Percentiles rank a stretch among this genome's conserved stretches.
These are phyloP conservation scores for Pyrocoelia pectoralis DNA, from an alignment of 2,888 invertebrate genomes.

Conservation along the genomic window DNA sequence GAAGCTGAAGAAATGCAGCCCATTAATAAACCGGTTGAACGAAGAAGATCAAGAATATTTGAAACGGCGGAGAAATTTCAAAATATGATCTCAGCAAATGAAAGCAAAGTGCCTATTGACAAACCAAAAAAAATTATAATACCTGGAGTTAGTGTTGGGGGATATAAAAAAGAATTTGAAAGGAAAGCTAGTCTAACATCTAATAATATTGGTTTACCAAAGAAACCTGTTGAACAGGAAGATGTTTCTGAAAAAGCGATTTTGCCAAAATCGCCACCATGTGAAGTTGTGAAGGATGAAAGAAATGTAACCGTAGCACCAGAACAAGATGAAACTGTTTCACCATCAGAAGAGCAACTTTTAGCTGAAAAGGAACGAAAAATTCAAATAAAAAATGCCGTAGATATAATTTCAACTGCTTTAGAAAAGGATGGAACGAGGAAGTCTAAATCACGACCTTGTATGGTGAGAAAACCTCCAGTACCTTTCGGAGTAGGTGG, in stretches of 20 bases:
- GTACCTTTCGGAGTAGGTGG: slow-evolving; percentile 68
- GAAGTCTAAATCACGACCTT: slow-evolving; percentile 60
- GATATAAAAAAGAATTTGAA: slow-evolving; percentile 87
- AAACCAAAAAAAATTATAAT: slow-evolving; percentile 85
- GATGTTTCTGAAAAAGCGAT: slow-evolving; percentile 41
- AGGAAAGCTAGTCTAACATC: slow-evolving; percentile 73
- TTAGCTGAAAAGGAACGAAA: slow-evolving; percentile 59
- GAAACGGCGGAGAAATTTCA: slow-evolving; percentile 77
- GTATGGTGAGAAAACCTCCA: slow-evolving; percentile 67
- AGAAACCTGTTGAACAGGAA: slow-evolving; percentile 41
- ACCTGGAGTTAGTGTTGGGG: slow-evolving; percentile 83
- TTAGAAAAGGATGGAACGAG: slow-evolving; percentile 62
- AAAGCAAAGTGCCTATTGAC: slow-evolving; percentile 52
- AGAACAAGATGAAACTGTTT: slow-evolving; percentile 4
- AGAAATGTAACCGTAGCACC: slow-evolving; percentile 8
- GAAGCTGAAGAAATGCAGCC: slow-evolving; percentile 44
- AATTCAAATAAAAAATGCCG: slow-evolving; percentile 70
- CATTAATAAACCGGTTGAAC: slow-evolving; percentile 63
- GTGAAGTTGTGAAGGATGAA: slow-evolving; percentile 45
- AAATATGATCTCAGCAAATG: slow-evolving; percentile 60
- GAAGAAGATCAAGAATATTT: slow-evolving; percentile 72
- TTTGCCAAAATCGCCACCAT: too few species aligned
- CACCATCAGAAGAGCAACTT: slow-evolving; percentile 30
- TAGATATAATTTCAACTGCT: slow-evolving; percentile 77
- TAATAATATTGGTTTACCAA: slow-evolving; percentile 46